Conservation (phyloP, 2,888 invertebrate genomes). For the Cephus nigrinus region DNA sequence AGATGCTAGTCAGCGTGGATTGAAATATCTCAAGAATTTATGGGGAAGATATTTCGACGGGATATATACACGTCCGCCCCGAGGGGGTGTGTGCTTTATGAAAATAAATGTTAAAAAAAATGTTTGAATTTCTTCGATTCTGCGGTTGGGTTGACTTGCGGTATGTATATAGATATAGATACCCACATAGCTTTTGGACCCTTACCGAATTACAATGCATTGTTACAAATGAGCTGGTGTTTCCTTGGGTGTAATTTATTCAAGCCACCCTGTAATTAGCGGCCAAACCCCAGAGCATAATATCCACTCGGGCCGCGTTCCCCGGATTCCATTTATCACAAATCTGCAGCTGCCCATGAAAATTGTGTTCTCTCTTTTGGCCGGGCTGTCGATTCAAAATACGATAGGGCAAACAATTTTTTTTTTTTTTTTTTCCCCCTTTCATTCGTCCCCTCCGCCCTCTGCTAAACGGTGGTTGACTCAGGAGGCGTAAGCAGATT, state of each 20-base stretch:
- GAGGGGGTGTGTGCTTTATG: not conserved
- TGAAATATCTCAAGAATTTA: not conserved
- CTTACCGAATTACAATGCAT: slow-evolving; percentile 21
- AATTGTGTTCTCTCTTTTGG: slow-evolving; percentile 14
- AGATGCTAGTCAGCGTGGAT: not conserved
- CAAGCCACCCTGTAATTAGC: slow-evolving; percentile 56
- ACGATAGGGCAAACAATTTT: not conserved
- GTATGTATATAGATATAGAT: slow-evolving; percentile 1
- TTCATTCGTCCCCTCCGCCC: not conserved
- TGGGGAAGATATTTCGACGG: not conserved
- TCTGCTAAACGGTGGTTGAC: not conserved
- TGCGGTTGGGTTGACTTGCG: not conserved
- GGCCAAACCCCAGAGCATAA: slow-evolving; percentile 48
- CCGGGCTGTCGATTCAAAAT: not conserved
- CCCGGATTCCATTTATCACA: slow-evolving; percentile 57
- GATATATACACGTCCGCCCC: not conserved
- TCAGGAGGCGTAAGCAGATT: not conserved
- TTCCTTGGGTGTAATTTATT: slow-evolving; percentile 58
- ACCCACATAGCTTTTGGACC: not conserved
- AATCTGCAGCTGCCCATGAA: slow-evolving; percentile 52
- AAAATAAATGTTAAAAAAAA: not conserved
- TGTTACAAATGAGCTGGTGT: slow-evolving; percentile 42
- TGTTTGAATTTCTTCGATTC: not conserved
- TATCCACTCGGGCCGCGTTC: slow-evolving; percentile 49
- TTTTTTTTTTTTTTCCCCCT: too few relatives aligned